Percentiles rank a stretch among this genome's conserved stretches.
These are phyloP conservation scores for Lucilia cuprina DNA, from an alignment of 1,140 invertebrate species.

Conservation along the genomic window DNA sequence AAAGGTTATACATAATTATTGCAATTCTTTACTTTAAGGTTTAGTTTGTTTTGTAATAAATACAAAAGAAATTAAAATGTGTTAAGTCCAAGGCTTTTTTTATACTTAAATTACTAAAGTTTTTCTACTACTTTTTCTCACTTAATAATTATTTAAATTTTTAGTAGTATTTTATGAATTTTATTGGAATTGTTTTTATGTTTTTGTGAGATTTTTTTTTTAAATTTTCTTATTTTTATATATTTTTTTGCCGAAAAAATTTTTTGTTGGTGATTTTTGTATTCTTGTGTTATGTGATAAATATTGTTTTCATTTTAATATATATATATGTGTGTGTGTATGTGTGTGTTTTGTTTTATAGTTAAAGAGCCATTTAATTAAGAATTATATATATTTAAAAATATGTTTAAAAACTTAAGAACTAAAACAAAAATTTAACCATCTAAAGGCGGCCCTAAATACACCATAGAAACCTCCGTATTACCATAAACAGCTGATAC, in stretches of 20 bases:
- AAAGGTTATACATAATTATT: background rate
- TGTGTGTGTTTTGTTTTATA: background rate
- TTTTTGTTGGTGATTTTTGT: background rate
- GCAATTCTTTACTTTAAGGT: background rate
- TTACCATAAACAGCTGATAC: constrained; percentile 98
- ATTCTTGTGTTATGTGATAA: background rate
- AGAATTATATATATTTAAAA: background rate
- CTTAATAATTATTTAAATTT: background rate
- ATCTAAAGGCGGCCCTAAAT: constrained; percentile 91
- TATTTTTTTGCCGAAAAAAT: background rate
- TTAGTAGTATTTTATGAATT: background rate
- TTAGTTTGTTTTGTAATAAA: background rate
- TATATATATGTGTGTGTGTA: background rate
- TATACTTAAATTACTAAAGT: background rate
- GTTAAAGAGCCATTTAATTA: background rate
- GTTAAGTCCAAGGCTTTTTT: constrained; percentile 5
- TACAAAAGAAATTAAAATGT: background rate
- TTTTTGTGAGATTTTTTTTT: background rate
- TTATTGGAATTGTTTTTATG: background rate
- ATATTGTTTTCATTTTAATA: background rate
- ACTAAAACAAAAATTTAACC: constrained; percentile 70
- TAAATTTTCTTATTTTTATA: background rate
- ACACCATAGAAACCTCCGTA: constrained; percentile 99
- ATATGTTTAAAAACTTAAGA: constrained; percentile 23
- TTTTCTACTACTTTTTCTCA: background rate